Percentiles rank a stretch among this genome's conserved stretches.
These are phyloP conservation scores for Threskiornis aethiopicus DNA, from an alignment of 2,797 vertebrate species.

Conservation along the genomic window DNA sequence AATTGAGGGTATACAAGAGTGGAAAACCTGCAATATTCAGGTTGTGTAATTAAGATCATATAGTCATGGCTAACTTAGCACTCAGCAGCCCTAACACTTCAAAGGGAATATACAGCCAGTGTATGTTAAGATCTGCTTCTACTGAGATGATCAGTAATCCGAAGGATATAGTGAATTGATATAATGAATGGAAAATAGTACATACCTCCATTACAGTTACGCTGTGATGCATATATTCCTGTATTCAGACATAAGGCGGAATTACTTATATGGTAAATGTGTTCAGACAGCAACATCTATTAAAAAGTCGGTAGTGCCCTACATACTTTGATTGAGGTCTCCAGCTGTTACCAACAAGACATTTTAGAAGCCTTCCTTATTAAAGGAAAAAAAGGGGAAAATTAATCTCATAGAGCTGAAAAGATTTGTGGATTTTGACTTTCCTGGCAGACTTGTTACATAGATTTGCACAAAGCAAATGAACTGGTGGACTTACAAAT, in stretches of 20 bases:
- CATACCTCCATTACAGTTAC: neutral
- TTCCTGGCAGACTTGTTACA: neutral
- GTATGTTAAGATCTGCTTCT: neutral
- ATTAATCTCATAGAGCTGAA: neutral
- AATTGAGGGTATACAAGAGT: neutral
- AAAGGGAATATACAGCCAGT: neutral
- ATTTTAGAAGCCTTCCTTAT: neutral
- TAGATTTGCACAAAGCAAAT: neutral
- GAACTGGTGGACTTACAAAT: conserved; percentile 21
- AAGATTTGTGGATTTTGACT: neutral
- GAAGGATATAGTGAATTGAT: neutral
- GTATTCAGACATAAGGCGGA: neutral
- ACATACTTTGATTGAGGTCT: neutral
- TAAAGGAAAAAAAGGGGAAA: neutral
- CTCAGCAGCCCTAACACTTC: neutral
- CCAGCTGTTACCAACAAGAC: neutral
- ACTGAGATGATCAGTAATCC: neutral
- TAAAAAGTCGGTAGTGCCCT: neutral
- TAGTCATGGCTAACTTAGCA: neutral
- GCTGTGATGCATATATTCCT: neutral
- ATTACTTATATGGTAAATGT: neutral
- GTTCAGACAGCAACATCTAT: neutral
- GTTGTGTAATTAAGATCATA: neutral
- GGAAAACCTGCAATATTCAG: neutral
- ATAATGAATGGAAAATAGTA: neutral